Percentiles rank a stretch among this genome's conserved stretches.
These are phyloP conservation scores for Chelonus formosanus DNA, from an alignment of 2,888 invertebrate species.

Conservation along the genomic window DNA sequence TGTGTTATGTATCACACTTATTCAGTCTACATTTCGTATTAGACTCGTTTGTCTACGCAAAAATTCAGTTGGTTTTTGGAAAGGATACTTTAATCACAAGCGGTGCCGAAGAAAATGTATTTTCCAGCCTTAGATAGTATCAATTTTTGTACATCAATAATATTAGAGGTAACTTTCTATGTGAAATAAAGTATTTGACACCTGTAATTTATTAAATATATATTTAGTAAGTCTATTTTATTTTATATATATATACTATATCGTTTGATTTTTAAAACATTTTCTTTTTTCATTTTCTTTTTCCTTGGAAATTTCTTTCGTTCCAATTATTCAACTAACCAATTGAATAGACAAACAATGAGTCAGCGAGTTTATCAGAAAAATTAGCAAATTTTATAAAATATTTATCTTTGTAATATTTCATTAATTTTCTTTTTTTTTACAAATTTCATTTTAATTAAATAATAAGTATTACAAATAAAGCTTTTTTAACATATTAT, in stretches of 20 bases:
- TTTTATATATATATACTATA: background rate
- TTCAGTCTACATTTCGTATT: conserved; percentile 67
- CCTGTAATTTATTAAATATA: conserved; percentile 23
- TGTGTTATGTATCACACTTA: conserved; percentile 1
- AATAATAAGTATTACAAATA: too few species aligned
- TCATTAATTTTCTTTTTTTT: too few species aligned
- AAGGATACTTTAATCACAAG: conserved; percentile 83
- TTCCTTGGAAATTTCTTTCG: conserved; percentile 28
- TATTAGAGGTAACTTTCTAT: too few species aligned
- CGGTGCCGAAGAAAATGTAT: conserved; percentile 73
- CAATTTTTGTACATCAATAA: conserved; percentile 43
- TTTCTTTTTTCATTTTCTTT: conserved; percentile 31
- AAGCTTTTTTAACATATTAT: too few species aligned
- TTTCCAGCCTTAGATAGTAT: conserved; percentile 43
- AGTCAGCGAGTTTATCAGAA: conserved; percentile 37
- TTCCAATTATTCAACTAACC: conserved; percentile 30
- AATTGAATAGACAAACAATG: conserved; percentile 38
- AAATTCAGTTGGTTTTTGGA: conserved; percentile 83
- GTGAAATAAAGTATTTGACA: too few species aligned
- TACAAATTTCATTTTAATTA: too few species aligned
- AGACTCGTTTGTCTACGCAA: conserved; percentile 73
- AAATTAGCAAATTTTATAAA: conserved; percentile 1
- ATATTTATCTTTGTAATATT: too few species aligned
- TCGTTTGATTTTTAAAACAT: background rate
- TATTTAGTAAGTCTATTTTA: background rate